phyloP scores from a whole-genome alignment of 30 jellyfish, hydroid and myxozoan species.

The Aurelia coerulea region DNA sequence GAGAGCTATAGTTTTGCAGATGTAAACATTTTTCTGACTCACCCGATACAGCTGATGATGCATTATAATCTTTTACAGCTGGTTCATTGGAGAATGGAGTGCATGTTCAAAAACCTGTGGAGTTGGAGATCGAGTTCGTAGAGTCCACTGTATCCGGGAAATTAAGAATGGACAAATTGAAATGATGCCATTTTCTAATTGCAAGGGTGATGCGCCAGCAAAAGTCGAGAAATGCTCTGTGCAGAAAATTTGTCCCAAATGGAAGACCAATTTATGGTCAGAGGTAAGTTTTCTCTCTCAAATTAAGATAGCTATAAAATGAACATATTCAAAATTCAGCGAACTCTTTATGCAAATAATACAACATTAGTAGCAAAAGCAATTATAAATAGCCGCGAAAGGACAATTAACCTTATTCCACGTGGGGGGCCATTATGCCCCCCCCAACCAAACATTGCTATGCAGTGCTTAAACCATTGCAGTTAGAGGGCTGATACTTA shows the following conservation, averaged over 20 bases:
- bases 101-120: constrained; percentile 93
- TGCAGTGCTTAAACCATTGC: too few species aligned
- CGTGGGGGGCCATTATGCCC: too few species aligned
- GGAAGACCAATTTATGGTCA: constrained; percentile 83
- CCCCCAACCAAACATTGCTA: too few species aligned
- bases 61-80: constrained; percentile 31
- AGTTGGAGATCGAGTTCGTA: constrained; percentile 77
- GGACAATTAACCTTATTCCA: too few species aligned
- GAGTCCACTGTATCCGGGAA: constrained; percentile 87
- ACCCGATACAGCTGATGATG: too few species aligned
- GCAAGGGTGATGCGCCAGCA: constrained; percentile 74
- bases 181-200: constrained; percentile 60
- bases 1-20: too few species aligned
- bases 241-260: constrained; percentile 69
- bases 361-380: too few species aligned
- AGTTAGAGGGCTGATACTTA: too few species aligned
- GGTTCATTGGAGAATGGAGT: constrained; percentile 97
- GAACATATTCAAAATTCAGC: too few species aligned
- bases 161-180: constrained; percentile 63
- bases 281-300: constrained; percentile 42
- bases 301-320: background rate
- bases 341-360: too few species aligned
- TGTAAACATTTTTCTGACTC: too few species aligned
- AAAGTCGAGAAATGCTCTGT: constrained; percentile 55
- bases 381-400: too few species aligned